phyloP scores from a whole-genome alignment of 2,113 vertebrate species.

The Oxyura jamaicensis region DNA sequence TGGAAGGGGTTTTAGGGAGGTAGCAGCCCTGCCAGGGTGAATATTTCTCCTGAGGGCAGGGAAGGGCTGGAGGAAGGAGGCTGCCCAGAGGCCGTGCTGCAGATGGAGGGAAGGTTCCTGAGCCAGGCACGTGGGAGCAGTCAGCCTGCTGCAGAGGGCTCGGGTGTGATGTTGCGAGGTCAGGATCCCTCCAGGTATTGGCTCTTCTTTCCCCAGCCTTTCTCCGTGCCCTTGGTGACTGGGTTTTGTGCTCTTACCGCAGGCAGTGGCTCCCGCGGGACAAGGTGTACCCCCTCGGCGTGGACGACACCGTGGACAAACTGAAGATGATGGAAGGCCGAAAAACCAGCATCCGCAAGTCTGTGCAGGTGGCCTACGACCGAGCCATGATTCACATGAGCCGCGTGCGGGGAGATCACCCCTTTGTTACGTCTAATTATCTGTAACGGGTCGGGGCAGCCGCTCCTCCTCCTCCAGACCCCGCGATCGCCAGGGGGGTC shows the following conservation, averaged over 20 bases:
- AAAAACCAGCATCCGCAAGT: conserved; percentile 96
- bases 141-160: background rate
- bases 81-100: fast-evolving
- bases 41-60: background rate
- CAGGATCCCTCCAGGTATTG: background rate
- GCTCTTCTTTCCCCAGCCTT: background rate
- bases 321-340: conserved; percentile 95
- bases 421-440: conserved; percentile 87
- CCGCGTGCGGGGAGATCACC: conserved; percentile 87
- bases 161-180: fast-evolving
- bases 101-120: background rate
- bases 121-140: background rate
- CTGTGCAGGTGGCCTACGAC: conserved; percentile 97
- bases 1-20: background rate
- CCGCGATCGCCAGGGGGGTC: background rate
- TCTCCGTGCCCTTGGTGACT: fast-evolving
- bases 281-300: conserved; percentile 90
- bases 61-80: background rate
- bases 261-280: conserved; percentile 97
- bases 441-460: conserved; percentile 74
- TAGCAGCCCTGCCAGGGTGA: background rate
- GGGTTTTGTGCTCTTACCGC: background rate
- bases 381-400: conserved; percentile 95
- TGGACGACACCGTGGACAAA: conserved; percentile 95
- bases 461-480: background rate